Conservation (phyloP, 2,797 vertebrate genomes). For the Pseudotriccus pelzelni region DNA sequence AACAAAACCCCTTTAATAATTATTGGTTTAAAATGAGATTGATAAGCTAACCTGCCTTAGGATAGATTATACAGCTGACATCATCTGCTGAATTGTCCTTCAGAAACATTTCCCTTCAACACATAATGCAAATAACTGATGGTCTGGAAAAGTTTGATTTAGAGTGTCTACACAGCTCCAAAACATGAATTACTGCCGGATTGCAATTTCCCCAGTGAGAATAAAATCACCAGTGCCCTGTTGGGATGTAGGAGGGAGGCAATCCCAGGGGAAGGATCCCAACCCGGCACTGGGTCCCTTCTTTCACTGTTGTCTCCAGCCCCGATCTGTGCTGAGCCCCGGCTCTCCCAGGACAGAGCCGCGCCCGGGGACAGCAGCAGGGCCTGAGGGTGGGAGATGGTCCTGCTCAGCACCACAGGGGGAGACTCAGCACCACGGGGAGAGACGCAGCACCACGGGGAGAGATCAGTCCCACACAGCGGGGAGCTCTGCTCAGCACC, state of each 20-base stretch:
- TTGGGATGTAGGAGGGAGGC: rapidly evolving
- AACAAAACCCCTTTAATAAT: background rate
- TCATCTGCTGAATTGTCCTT: background rate
- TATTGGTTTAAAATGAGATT: background rate
- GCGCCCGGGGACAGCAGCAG: rapidly evolving
- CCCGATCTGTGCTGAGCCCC: background rate
- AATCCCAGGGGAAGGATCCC: background rate
- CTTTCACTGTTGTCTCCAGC: rapidly evolving
- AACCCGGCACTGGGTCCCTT: rapidly evolving
- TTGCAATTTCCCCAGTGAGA: background rate
- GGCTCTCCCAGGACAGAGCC: background rate
- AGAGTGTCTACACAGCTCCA: background rate
- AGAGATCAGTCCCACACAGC: background rate
- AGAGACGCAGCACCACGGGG: background rate
- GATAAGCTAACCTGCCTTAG: background rate
- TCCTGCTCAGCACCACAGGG: rapidly evolving
- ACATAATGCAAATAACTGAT: background rate
- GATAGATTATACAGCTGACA: background rate
- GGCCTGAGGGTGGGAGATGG: rapidly evolving
- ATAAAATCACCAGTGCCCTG: rapidly evolving
- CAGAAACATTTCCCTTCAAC: background rate
- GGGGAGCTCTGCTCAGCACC: too few species aligned
- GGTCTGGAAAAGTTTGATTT: background rate
- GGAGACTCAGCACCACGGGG: background rate
- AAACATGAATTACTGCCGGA: background rate